A percentile compares a stretch with the other conserved stretches of the same genome.
phyloP scores from a whole-genome alignment of 1,140 invertebrate species.

The Ceratina calcarata region DNA sequence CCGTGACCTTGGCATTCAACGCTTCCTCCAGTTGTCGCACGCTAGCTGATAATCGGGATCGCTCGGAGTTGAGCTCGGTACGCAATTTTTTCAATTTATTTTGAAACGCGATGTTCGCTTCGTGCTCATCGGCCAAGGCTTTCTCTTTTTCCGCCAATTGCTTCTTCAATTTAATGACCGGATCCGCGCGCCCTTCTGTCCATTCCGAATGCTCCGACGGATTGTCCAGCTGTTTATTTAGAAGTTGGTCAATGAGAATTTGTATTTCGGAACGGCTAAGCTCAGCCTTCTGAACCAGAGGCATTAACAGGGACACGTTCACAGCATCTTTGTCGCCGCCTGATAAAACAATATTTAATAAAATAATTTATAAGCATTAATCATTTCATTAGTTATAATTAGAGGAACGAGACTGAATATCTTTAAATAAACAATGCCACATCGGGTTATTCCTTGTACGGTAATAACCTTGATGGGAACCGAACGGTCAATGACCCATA shows the following conservation, averaged over 20 bases:
- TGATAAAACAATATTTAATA: constrained; percentile 58
- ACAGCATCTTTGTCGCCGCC: constrained; percentile 84
- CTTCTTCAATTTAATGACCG: constrained; percentile 91
- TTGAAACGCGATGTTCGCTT: constrained; percentile 85
- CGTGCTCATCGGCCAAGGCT: constrained; percentile 86
- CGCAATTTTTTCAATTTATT: constrained; percentile 89
- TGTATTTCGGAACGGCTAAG: constrained; percentile 92
- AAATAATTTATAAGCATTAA: not conserved
- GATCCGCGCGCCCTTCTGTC: constrained; percentile 93
- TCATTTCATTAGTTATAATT: too few relatives aligned
- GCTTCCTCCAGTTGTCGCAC: constrained; percentile 83
- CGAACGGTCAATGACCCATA: constrained; percentile 54
- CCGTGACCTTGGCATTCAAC: constrained; percentile 77
- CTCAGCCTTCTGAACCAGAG: constrained; percentile 88
- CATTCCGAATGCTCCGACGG: constrained; percentile 88
- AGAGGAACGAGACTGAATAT: not conserved
- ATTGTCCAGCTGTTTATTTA: constrained; percentile 92
- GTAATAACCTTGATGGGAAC: constrained; percentile 54
- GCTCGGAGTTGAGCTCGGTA: constrained; percentile 85
- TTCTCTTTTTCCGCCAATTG: constrained; percentile 92
- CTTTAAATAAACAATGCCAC: constrained; percentile 10
- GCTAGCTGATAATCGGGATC: constrained; percentile 80
- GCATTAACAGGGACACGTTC: constrained; percentile 86
- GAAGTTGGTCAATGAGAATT: constrained; percentile 91
- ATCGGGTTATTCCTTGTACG: constrained; percentile 39